phyloP scores from a whole-genome alignment of 2,888 invertebrate genomes.

The Hedychridium roseum region DNA sequence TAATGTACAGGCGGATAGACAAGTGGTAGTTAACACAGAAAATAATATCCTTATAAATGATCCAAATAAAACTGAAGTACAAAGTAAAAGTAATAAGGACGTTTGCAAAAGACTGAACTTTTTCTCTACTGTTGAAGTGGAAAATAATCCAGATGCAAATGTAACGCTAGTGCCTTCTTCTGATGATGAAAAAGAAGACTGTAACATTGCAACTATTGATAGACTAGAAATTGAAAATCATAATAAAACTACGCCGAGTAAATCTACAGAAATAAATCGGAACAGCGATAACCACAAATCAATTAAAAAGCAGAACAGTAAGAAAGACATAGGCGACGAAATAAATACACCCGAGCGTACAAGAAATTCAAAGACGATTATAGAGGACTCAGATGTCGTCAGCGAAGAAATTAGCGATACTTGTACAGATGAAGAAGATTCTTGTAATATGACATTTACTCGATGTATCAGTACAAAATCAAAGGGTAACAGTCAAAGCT shows the following conservation, averaged over 20 bases:
- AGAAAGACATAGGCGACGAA: too few relatives aligned
- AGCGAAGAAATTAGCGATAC: background rate
- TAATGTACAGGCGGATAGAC: background rate
- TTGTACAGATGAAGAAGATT: slow-evolving; percentile 27
- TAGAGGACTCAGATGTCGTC: background rate
- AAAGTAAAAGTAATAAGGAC: slow-evolving; percentile 14
- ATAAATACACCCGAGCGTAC: too few relatives aligned
- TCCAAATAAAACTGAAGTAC: background rate
- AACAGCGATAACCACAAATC: too few relatives aligned
- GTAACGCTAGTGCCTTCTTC: background rate
- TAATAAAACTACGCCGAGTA: too few relatives aligned
- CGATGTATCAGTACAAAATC: slow-evolving; percentile 41
- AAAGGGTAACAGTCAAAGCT: slow-evolving; percentile 13
- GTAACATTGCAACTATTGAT: too few relatives aligned
- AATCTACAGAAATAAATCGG: too few relatives aligned
- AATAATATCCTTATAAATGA: background rate
- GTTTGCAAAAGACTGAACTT: slow-evolving; percentile 31
- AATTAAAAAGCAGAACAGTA: slow-evolving; percentile 5
- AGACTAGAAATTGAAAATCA: slow-evolving; percentile 1
- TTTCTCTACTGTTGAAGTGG: slow-evolving; percentile 8
- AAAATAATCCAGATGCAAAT: slow-evolving; percentile 2
- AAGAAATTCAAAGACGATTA: background rate
- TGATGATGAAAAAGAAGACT: background rate
- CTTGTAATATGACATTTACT: slow-evolving; percentile 44
- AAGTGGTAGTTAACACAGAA: background rate